A percentile compares a stretch with the other conserved stretches of the same genome.
Evolutionary conservation across 2,113 vertebrate species (phyloP).

Genomic region (Brachypteracias leptosomus): DNA sequence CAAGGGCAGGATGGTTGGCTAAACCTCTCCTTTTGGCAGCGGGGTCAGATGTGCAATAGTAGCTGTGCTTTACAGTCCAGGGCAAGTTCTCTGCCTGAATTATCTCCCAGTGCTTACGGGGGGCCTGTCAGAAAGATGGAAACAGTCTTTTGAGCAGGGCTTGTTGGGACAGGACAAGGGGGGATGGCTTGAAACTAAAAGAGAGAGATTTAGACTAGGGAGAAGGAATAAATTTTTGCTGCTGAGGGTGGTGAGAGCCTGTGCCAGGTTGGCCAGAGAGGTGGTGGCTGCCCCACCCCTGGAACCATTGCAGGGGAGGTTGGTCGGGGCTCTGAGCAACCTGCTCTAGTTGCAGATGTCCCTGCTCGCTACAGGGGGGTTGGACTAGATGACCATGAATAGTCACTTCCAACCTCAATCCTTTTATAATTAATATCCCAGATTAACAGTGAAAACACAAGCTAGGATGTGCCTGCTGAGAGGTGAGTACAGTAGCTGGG

Average conservation of each 20-base stretch:
- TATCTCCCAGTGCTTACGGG: background rate
- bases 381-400: background rate
- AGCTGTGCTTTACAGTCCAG: background rate
- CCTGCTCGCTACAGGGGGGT: too few relatives aligned
- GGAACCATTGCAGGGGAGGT: background rate
- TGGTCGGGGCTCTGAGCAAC: background rate
- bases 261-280: background rate
- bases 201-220: background rate
- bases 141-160: background rate
- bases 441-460: background rate
- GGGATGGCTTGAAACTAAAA: background rate
- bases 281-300: background rate
- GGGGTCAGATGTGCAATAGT: background rate
- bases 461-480: background rate
- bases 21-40: background rate
- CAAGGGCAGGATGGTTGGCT: background rate
- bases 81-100: background rate
- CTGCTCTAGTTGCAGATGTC: background rate
- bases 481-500: background rate
- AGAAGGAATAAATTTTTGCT: background rate
- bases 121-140: background rate
- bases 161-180: background rate
- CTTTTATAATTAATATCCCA: background rate
- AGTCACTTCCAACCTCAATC: background rate
- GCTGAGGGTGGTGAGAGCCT: background rate